phyloP scores from a whole-genome alignment of 2,888 invertebrate genomes.

The Drosophila anomelani region DNA sequence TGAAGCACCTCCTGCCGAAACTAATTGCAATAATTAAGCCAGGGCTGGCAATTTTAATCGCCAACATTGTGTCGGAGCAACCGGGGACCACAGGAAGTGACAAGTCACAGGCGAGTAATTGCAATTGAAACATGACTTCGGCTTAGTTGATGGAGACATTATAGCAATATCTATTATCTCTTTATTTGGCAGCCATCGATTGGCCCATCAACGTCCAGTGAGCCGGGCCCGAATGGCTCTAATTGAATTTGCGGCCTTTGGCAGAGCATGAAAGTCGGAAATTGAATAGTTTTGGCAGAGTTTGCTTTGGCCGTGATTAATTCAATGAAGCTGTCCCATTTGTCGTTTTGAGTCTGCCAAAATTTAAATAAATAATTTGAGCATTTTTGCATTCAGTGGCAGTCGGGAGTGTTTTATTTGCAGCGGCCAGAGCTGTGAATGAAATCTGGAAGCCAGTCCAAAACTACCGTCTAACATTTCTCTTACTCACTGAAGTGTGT shows the following conservation, averaged over 20 bases:
- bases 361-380: conserved; percentile 39
- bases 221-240: conserved; percentile 1
- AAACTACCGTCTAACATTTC: conserved; percentile 29
- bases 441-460: conserved; percentile 12
- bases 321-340: conserved; percentile 9
- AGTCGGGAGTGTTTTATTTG: conserved; percentile 16
- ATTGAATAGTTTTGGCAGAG: conserved; percentile 15
- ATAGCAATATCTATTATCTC: conserved; percentile 18
- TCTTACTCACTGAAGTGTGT: conserved; percentile 8
- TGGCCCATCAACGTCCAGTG: conserved; percentile 12
- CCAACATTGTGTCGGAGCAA: conserved; percentile 33
- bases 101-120: conserved; percentile 43
- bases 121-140: conserved; percentile 26
- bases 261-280: conserved; percentile 2
- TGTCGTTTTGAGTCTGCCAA: conserved; percentile 19
- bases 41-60: conserved; percentile 46
- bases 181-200: conserved; percentile 19
- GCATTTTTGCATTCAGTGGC: conserved; percentile 10
- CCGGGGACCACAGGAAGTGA: conserved; percentile 21
- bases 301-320: conserved; percentile 27
- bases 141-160: conserved; percentile 1
- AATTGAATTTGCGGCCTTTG: conserved; percentile 31
- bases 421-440: conserved; percentile 26
- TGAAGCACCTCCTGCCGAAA: conserved; percentile 21
- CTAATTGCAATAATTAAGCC: conserved; percentile 67